Conservation (phyloP, 2,113 vertebrate genomes). For the Pterocles orientalis region DNA sequence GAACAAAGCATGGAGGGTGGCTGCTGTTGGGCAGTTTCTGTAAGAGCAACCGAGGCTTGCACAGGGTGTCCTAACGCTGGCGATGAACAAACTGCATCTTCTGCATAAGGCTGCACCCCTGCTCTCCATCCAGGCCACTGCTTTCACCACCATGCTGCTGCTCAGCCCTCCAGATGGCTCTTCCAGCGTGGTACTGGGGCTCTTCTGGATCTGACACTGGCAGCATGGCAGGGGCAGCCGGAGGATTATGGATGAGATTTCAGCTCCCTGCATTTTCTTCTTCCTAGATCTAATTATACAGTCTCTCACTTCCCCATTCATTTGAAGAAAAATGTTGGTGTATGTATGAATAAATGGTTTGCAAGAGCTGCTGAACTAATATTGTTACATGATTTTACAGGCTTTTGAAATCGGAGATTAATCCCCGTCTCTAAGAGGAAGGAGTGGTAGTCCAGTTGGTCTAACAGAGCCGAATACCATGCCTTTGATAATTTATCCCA, state of each 20-base stretch:
- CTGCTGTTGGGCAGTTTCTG: neutral
- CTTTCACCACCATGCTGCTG: rapidly evolving
- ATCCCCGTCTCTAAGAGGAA: neutral
- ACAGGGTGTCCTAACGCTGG: neutral
- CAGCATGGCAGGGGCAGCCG: neutral
- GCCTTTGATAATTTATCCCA: neutral
- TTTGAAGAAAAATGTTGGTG: neutral
- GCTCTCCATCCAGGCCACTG: neutral
- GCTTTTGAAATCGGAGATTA: neutral
- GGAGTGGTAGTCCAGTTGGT: neutral
- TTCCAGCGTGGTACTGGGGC: rapidly evolving
- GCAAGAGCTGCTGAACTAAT: neutral
- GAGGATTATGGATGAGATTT: neutral
- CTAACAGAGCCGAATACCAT: neutral
- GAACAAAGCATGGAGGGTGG: neutral
- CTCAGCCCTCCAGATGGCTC: rapidly evolving
- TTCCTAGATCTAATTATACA: neutral
- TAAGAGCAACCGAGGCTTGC: neutral
- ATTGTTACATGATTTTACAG: neutral
- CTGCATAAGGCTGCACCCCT: neutral
- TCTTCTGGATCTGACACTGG: neutral
- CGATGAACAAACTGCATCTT: neutral
- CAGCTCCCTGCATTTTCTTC: neutral
- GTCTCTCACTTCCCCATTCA: neutral
- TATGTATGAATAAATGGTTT: neutral